phyloP scores from a whole-genome alignment of 2,888 invertebrate genomes.

The Electrophaes corylata region DNA sequence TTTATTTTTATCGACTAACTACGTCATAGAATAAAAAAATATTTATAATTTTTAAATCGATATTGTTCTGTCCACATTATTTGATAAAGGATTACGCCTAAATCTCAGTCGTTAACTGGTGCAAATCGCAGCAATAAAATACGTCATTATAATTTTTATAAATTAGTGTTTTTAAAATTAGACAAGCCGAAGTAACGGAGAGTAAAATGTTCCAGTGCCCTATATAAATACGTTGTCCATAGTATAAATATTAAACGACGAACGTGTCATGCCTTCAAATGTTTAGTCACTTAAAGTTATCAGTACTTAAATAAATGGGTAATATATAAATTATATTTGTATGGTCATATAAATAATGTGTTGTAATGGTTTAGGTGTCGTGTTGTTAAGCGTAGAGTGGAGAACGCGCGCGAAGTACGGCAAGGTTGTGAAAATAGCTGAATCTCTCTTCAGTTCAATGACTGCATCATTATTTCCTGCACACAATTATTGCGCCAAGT shows the following conservation, averaged over 20 bases:
- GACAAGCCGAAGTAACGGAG: slow-evolving; percentile 72
- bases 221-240: slow-evolving; percentile 82
- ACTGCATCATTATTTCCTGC: slow-evolving; percentile 80
- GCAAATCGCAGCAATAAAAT: slow-evolving; percentile 78
- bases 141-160: slow-evolving; percentile 72
- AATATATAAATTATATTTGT: slow-evolving; percentile 49
- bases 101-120: slow-evolving; percentile 69
- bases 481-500: slow-evolving; percentile 79
- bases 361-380: slow-evolving; percentile 51
- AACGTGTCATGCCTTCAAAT: slow-evolving; percentile 81
- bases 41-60: slow-evolving; percentile 68
- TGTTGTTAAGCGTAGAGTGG: slow-evolving; percentile 32
- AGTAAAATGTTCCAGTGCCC: slow-evolving; percentile 82
- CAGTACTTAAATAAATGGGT: slow-evolving; percentile 80
- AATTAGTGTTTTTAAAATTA: slow-evolving; percentile 75
- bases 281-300: slow-evolving; percentile 80
- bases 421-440: slow-evolving; percentile 77
- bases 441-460: slow-evolving; percentile 82
- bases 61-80: slow-evolving; percentile 75
- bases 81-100: slow-evolving; percentile 66
- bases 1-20: slow-evolving; percentile 68
- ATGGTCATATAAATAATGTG: slow-evolving; percentile 39
- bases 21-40: slow-evolving; percentile 57
- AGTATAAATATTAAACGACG: slow-evolving; percentile 68
- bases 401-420: slow-evolving; percentile 42